Evolutionary conservation across 1,140 invertebrate species (phyloP), one percentile per base, ranked within the genome.

Genomic region (Pachyrhynchus sulphureomaculatus): DNA sequence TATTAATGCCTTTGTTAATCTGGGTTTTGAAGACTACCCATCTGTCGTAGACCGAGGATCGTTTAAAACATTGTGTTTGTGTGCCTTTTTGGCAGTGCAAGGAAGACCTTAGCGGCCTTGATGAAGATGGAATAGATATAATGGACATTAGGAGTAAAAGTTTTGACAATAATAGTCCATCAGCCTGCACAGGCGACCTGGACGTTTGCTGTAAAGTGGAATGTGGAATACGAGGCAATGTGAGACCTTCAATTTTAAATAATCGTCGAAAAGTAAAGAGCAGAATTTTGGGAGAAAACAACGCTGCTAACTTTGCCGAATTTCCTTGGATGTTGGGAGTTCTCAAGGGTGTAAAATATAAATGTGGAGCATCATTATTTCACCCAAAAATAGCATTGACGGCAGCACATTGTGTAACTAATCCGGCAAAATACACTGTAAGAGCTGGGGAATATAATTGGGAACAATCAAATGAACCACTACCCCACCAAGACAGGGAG

Each of bases 401-500:
- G 6, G 74, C 73, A 8, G 74, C 74, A 3, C 74, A 76, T 56
- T 76, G 74, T 57, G 65, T 74, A 5, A 6, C 29, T 9, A 9
- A 37, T 6, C 21, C 45, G n/a, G 64, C 55, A 0, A 12, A 44
- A 33, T 70, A 80, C 4, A 78, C 73, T 62, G 70, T 81, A 2
- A 71, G 80, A 42, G 72, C 82, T 1, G 82, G 82, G 0, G 83
- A 84, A 71, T 84, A 81, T 79, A 79, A 84, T 64, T 82, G 80
- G 41, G 74, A 79, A 66, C 74, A 67, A 20, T 68, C 59, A 8
- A 66, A 75, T 3, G 83, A 84, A 70, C 75, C 78, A 5, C 70
- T 77, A 45, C 73, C 73, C 1, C 81, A 83, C 68, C 78, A 82
- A 62, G 71, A 76, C 48, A 34, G 73, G 39, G 18, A 41, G 12